Base-by-base conservation (phyloP, 2,888 invertebrate genomes). In the Sabellastarte sp. region DNA sequence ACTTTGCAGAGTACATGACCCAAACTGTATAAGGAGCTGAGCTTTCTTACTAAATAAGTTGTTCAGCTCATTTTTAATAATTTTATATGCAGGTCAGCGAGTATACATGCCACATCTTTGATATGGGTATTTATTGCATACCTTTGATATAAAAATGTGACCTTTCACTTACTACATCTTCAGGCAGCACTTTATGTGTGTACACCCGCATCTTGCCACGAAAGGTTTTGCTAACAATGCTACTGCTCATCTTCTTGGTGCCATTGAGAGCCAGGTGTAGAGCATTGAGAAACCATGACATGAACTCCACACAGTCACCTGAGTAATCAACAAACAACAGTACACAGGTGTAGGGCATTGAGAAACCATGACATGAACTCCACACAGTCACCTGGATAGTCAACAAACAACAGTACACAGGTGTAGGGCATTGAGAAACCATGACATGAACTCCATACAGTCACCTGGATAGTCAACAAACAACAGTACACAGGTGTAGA, bases 271-370 rank as follows among this genome's bases (percentile, higher is more conserved):
- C 95, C 73, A 92, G 87, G 81, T 99, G 99, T 33, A 99, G 86
- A 0, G 96, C 93, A 84, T 99, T 99, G 55, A 99, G 86, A 81
- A 99, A 93, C 98, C 99, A 99, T 0, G 95, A 96, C 63, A 99
- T 86, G 82, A 99, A 99, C 80, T 97, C 95, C 65, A 98, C 92
- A 0, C 98, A 95, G 86, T 99, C 98, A 76, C 97, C 93, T 93
- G 74, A 15, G 41, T 41, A 41, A 41, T 20, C 10, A 10, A 41
- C 10, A 41, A 41, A 10, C 10, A 15, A 41, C 10, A 41, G 41
- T 41, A 41, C 41, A 41, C 41, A 41, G 20, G 10, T 20, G 41
- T 20, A 10, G 10, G 41, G 10, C 10, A 15, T 15, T 15, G 10
- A 41, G 10, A 41, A 20, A 41, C 10, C 10, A 41, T 20, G 20